A percentile compares a stretch with the other conserved stretches of the same genome.
phyloP scores from a whole-genome alignment of 2,113 vertebrate genomes.

The Catharus minimus region DNA sequence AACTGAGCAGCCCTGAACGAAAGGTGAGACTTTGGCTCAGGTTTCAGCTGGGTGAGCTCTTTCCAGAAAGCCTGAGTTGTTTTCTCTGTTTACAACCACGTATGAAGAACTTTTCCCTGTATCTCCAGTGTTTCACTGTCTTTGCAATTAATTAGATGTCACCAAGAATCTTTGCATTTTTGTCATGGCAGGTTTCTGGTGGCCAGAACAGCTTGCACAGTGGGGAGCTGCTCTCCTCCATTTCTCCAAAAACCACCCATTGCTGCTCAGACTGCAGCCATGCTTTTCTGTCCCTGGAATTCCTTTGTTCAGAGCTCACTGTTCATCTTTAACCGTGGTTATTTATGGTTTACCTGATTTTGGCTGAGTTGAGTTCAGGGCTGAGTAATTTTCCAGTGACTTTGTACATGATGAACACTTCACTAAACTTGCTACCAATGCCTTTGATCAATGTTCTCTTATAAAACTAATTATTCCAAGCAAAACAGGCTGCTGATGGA shows the following conservation, averaged over 20 bases:
- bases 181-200: neutral
- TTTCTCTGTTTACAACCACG: neutral
- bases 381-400: constrained; percentile 21
- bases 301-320: constrained; percentile 54
- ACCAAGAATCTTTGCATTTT: neutral
- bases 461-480: constrained; percentile 38
- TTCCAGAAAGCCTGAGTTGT: neutral
- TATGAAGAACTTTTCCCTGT: accelerated
- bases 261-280: neutral
- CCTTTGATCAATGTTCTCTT: constrained; percentile 62
- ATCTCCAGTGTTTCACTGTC: neutral
- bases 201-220: neutral
- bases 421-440: constrained; percentile 33
- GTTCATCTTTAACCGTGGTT: constrained; percentile 42
- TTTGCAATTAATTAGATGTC: neutral
- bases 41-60: neutral
- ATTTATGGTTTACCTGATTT: constrained; percentile 56
- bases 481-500: neutral
- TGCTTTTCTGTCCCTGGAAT: constrained; percentile 28
- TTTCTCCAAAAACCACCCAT: neutral
- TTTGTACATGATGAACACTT: constrained; percentile 58
- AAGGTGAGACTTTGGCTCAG: neutral
- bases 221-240: neutral
- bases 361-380: constrained; percentile 22
- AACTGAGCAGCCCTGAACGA: neutral